A percentile compares a stretch with the other conserved stretches of the same genome.
phyloP scores from a whole-genome alignment of 2,797 vertebrate species.

The Danio jaintianensis region DNA sequence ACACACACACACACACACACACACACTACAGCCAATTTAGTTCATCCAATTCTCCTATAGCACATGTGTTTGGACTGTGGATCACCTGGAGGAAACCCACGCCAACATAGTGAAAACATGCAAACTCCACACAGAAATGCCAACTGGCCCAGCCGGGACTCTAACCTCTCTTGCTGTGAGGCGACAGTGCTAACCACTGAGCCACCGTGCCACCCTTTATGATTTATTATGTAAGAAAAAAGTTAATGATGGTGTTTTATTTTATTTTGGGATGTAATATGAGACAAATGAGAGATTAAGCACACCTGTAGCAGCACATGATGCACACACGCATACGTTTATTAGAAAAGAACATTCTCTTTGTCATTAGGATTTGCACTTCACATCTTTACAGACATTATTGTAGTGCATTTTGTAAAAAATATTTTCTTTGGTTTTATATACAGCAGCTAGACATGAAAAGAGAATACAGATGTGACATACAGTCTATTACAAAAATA shows the following conservation, averaged over 20 bases:
- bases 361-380: not conserved
- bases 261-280: not conserved
- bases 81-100: too few relatives aligned
- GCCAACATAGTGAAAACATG: too few relatives aligned
- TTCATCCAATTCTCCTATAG: too few relatives aligned
- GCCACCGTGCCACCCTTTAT: too few relatives aligned
- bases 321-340: not conserved
- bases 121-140: too few relatives aligned
- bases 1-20: too few relatives aligned
- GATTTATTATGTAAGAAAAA: not conserved
- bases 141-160: too few relatives aligned
- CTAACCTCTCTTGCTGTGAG: too few relatives aligned
- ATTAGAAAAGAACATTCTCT: conserved; percentile 10
- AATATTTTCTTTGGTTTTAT: not conserved
- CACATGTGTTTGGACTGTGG: too few relatives aligned
- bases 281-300: not conserved
- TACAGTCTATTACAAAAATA: not conserved
- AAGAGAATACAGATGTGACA: conserved; percentile 1
- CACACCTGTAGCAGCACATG: too few relatives aligned
- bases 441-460: not conserved
- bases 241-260: not conserved
- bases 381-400: not conserved
- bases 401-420: not conserved
- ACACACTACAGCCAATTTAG: too few relatives aligned
- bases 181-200: too few relatives aligned